Base-by-base conservation (phyloP, 2,888 invertebrate genomes). In the Drosophila emarginata region DNA sequence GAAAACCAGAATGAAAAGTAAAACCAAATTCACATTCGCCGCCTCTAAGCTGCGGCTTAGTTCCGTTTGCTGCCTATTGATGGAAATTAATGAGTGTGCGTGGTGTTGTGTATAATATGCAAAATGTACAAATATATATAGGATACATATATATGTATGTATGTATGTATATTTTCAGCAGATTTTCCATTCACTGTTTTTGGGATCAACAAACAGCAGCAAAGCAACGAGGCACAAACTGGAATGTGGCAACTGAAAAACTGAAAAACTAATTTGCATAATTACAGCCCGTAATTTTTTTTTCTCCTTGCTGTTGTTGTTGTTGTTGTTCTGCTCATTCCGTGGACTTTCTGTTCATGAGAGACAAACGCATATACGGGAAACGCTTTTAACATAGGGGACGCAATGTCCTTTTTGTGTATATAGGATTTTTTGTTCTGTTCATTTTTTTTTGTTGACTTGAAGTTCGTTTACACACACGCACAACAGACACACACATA, bases 81-180 rank as follows among this genome's bases (percentile, higher is more conserved):
- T 83, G 82, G 80, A 83, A 83, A 83, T 83, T 88, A 83, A 83
- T 83, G 82, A 88, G 82, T 78, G 78, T 86, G 87, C 82, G 87
- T 87, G 83, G 68, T 63, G 73, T 40, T 66, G 64, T 69, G 64
- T 65, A 72, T 45, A 62, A 74, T 79, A 81, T 88, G 73, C 82
- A 76, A 79, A 76, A 64, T 65, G 58, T 77, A 67, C 61, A 69
- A n/a, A 61, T 28, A 60, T 23, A 68, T 21, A 45, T 40, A 12
- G n/a, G n/a, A 64, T 53, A 67, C 32, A 60, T 40, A 45, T 40
- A 12, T 39, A 14, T 45, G 53, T 52, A 60, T 45, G 21, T 54
- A 75, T 51, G 63, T 66, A 60, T 45, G 28, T 54, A 75, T 53
- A 66, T 67, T 77, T 72, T 67, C 37, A 50, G 54, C 64, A 63